A percentile compares a stretch with the other conserved stretches of the same genome.
Evolutionary conservation across 2,888 invertebrate species (phyloP).

Genomic region (Abscondita cerata): DNA sequence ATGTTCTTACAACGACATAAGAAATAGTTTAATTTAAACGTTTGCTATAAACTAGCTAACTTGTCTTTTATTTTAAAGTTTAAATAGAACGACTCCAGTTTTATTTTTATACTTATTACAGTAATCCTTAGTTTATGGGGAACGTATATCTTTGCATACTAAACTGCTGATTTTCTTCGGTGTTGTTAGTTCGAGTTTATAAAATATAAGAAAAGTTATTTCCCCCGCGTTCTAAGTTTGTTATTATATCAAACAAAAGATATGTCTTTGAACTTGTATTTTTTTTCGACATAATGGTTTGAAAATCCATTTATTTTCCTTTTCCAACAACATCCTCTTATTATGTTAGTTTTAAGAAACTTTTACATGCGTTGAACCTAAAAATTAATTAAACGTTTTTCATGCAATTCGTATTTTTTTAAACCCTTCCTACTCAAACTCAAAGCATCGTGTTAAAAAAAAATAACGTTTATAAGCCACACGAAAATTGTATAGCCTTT

Average conservation of each 20-base stretch:
- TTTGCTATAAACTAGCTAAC: slow-evolving; percentile 26
- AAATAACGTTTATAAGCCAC: too few relatives aligned
- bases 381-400: too few relatives aligned
- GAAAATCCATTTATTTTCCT: too few relatives aligned
- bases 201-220: slow-evolving; percentile 22
- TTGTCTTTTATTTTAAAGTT: slow-evolving; percentile 22
- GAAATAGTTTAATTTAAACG: slow-evolving; percentile 23
- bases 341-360: too few relatives aligned
- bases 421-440: too few relatives aligned
- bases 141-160: slow-evolving; percentile 40
- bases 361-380: too few relatives aligned
- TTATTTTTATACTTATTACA: slow-evolving; percentile 39
- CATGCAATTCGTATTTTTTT: too few relatives aligned
- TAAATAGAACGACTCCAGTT: slow-evolving; percentile 33
- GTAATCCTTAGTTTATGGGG: slow-evolving; percentile 37
- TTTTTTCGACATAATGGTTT: too few relatives aligned
- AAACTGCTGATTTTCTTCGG: slow-evolving; percentile 42
- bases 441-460: too few relatives aligned
- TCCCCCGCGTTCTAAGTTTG: slow-evolving; percentile 16
- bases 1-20: neutral
- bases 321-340: too few relatives aligned
- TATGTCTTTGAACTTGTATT: slow-evolving; percentile 17
- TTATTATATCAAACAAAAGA: slow-evolving; percentile 14
- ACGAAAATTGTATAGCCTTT: too few relatives aligned
- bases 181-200: slow-evolving; percentile 40